Conservation (phyloP, 2,797 vertebrate genomes). For the Bucorvus abyssinicus region DNA sequence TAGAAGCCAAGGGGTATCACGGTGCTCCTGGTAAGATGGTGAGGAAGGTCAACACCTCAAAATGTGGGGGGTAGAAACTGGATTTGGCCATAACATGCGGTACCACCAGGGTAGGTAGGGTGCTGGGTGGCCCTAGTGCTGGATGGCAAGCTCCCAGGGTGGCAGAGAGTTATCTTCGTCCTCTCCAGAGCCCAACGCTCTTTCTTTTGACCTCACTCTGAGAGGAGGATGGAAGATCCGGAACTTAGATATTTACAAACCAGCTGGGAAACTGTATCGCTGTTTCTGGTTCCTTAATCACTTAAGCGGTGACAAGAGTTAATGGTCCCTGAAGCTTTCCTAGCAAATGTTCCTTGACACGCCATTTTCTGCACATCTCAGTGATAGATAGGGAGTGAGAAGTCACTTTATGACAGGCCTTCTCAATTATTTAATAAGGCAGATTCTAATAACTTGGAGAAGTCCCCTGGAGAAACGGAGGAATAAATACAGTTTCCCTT, state of each 20-base stretch:
- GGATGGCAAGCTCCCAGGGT: rapidly evolving
- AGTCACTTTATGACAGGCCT: constrained; percentile 53
- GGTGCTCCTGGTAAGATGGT: not conserved
- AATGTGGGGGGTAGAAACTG: not conserved
- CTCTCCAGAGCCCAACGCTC: not conserved
- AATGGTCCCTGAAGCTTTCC: constrained; percentile 52
- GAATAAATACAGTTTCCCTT: constrained; percentile 29
- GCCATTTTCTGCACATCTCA: constrained; percentile 37
- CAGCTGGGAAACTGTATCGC: not conserved
- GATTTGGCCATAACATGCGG: not conserved
- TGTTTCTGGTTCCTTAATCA: constrained; percentile 43
- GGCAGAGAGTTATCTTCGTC: not conserved
- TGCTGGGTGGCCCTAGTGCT: rapidly evolving
- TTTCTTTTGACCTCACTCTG: not conserved
- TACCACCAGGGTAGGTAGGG: not conserved
- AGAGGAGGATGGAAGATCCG: not conserved
- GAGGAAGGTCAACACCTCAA: not conserved
- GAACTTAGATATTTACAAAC: constrained; percentile 1
- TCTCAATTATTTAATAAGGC: constrained; percentile 63
- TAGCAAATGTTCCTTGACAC: constrained; percentile 64
- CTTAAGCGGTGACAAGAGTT: constrained; percentile 49
- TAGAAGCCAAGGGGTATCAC: not conserved
- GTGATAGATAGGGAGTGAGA: constrained; percentile 47
- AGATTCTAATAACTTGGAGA: constrained; percentile 53
- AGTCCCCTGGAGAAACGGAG: not conserved